Base-by-base conservation (phyloP, 2,113 vertebrate species). In the Chloebia gouldiae region DNA sequence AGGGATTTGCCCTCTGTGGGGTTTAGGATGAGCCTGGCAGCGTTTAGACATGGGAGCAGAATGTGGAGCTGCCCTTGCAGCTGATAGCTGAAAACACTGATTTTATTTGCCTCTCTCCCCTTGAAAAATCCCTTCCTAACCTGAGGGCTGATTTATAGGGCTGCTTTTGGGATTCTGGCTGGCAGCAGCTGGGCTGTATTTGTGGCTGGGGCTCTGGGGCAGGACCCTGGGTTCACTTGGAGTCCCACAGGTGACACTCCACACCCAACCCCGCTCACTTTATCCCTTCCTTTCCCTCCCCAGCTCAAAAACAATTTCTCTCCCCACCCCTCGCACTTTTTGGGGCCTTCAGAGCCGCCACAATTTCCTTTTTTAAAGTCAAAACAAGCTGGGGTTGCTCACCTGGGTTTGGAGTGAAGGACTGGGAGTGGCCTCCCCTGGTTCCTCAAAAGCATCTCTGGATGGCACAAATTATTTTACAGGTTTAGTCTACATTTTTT, bases 311-410 rank as follows among this genome's bases (percentile, higher is more conserved):
- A 7, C 51, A 2, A 8, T 49, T 64, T 54, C 53, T 69, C n/a
- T 50, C 53, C 27, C 49, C 9, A 0, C 2, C 10, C 8, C 30
- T 10, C 25, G 37, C 27, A 61, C 17, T 76, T 54, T n/a, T 8
- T 7, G 31, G 6, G 33, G 44, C 60, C 72, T 56, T 49, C 7
- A 5, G 13, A 45, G 44, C 5, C 44, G 30, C 21, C n/a, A 59
- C 9, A 37, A 68, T 68, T 76, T 9, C 1, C 11, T 35, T 13
- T 28, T 35, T 21, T 5, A 10, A 40, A 49, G 4, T 15, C 45
- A 14, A n/a, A 42, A n/a, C 28, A 1, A 1, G 14, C 18, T 1
- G 1, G n/a, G 22, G 27, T 30, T 35, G 21, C 20, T 83, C 22
- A 2, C 13, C 0, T 47, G 33, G 12, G 28, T 9, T 17, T 39